These are phyloP conservation scores for Globia sparganii DNA, from an alignment of 2,888 invertebrate species.

Conservation along the genomic window DNA sequence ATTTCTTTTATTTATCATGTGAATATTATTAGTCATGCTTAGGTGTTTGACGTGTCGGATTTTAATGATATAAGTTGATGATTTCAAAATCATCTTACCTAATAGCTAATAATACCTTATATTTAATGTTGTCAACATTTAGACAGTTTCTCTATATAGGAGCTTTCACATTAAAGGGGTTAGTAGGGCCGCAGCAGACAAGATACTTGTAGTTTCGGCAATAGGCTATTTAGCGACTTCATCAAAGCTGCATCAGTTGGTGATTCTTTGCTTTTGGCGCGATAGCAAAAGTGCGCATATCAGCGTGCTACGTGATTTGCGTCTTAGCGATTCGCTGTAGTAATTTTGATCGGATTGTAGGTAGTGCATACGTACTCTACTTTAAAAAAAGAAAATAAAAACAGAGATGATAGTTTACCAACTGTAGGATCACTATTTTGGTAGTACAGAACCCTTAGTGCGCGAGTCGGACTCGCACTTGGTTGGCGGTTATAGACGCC, in stretches of 20 bases:
- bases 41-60: constrained; percentile 1
- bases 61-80: constrained; percentile 6
- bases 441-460: background rate
- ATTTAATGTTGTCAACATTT: constrained; percentile 1
- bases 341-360: background rate
- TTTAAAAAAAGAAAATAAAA: background rate
- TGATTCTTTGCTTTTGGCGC: background rate
- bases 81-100: constrained; percentile 20
- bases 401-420: background rate
- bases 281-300: background rate
- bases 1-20: constrained; percentile 1
- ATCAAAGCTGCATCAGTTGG: background rate
- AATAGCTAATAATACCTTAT: background rate
- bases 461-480: background rate
- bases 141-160: background rate
- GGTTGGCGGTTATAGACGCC: background rate
- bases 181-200: background rate
- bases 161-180: background rate
- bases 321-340: background rate
- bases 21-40: constrained; percentile 23
- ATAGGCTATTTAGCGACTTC: background rate
- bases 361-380: background rate
- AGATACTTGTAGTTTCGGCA: background rate
- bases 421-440: background rate
- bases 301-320: background rate